Evolutionary conservation across 2,797 vertebrate species (phyloP), one percentile per base, ranked within the genome.

Genomic region (Chelmon rostratus): DNA sequence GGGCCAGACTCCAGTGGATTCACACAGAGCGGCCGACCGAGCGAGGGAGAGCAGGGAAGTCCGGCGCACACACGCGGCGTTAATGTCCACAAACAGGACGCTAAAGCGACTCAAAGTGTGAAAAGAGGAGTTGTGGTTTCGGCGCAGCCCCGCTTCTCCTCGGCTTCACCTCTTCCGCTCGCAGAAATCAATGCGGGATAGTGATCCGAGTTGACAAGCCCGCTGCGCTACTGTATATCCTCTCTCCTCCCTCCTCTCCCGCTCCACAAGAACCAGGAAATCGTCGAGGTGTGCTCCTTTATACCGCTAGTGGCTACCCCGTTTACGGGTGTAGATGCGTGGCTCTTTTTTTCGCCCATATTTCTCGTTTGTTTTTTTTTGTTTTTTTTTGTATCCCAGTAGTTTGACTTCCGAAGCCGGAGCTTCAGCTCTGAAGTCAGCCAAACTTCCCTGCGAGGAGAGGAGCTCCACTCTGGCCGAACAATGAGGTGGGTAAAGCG

Each of bases 231-330:
- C 94, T 94, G 93, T 94, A 94, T 93, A 77, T 71, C 19, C 81
- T 31, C 78, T 57, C 84, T n/a, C 68, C 76, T 47, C 61, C 82
- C 83, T 68, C 82, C 86, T 81, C 91, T 86, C 76, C 83, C 86
- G 83, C 90, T 91, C 89, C 88, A 78, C 83, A 94, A 91, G 95
- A 96, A 96, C 95, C 96, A 96, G 96, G 96, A 96, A 96, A 95
- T 95, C 91, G 93, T 86, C 94, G 94, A 91, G 94, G 94, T 93
- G 94, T 93, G 91, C 93, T 93, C 84, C 90, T 92, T 87, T 89
- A 92, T 86, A 79, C 88, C 84, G 85, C 86, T 85, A 66, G 73
- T 90, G 72, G 84, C 86, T 86, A 79, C 88, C 86, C 87, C 88
- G 82, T 86, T 59, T 80, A 79, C 84, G 92, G 93, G 88, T 84